phyloP scores from a whole-genome alignment of 2,797 vertebrate species.

The Morus bassanus region DNA sequence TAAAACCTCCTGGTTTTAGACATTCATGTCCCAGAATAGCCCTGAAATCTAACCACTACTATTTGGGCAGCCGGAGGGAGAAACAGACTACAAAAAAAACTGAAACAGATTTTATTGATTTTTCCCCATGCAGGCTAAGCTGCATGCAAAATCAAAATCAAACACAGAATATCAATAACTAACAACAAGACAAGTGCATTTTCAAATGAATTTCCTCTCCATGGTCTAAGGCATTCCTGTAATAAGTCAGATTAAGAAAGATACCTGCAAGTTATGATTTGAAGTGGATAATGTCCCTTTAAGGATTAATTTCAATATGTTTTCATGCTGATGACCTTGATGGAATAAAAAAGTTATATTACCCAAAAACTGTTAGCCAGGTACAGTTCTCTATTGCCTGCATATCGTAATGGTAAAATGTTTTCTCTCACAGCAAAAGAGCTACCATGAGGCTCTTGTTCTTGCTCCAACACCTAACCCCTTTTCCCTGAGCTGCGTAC shows the following conservation, averaged over 20 bases:
- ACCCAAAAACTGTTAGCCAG: background rate
- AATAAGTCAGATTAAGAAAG: background rate
- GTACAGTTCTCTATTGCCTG: background rate
- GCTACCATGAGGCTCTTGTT: background rate
- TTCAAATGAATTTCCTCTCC: constrained; percentile 25
- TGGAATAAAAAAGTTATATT: background rate
- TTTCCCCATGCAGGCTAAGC: constrained; percentile 41
- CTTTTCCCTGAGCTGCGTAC: background rate
- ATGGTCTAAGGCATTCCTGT: background rate
- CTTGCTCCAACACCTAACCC: background rate
- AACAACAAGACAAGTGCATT: constrained; percentile 42
- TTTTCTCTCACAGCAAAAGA: background rate
- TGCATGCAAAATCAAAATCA: constrained; percentile 49
- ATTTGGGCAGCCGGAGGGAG: constrained; percentile 31
- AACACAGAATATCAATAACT: constrained; percentile 52
- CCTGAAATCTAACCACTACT: constrained; percentile 21
- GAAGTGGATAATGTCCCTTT: background rate
- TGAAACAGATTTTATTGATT: constrained; percentile 59
- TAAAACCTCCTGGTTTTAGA: background rate
- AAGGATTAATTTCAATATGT: background rate
- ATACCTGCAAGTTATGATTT: constrained; percentile 20
- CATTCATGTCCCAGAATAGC: background rate
- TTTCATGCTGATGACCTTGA: background rate
- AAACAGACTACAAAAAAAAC: constrained; percentile 54
- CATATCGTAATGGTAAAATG: background rate